Base-by-base conservation (phyloP, 2,797 vertebrate species). In the Acipenser ruthenus region DNA sequence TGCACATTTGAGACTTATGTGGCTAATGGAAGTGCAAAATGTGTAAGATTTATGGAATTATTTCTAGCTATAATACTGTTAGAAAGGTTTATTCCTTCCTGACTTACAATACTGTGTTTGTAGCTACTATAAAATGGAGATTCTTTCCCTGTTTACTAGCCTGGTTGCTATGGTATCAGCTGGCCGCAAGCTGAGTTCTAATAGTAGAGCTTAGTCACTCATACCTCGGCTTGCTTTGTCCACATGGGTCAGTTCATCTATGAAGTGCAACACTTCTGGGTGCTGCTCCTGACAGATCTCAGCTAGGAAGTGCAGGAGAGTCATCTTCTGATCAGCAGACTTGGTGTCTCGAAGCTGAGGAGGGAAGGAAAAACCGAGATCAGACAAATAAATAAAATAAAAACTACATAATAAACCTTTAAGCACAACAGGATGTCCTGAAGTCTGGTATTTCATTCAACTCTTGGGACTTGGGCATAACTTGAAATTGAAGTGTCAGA, bases 161-260 rank as follows among this genome's bases (percentile, higher is more conserved):
- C 49, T 47, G 58, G 13, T 59, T 4, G 52, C 0, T 50, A 47
- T 2, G 51, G 23, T 49, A 6, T 11, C 1, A 15, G 7, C 8
- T 50, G 48, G 37, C 53, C 11, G 62, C 49, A 13, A 51, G 50
- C 15, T 8, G n/a, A 53, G 23, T 23, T 9, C 23, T 8, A 49
- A 47, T 63, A 15, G 11, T 10, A 49, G 7, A 50, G 10, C 61
- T 60, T 12, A 62, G 15, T 13, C 1, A 12, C 7, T 68, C 80
- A 53, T 76, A 96, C 94, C 94, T 93, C 90, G 88, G 80, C 92
- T 92, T 82, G 94, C 93, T 80, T 96, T 96, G 81, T 96, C 94
- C 74, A 96, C 88, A 1, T 96, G 94, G 70, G 91, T 87, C 65
- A 96, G 87, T 61, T 96, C 94, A 4, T 95, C 93, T 1, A 84